A percentile compares a stretch with the other conserved stretches of the same genome.
These are phyloP conservation scores for Holacanthella duospinosa DNA, from an alignment of 2,888 invertebrate species.

Conservation along the genomic window DNA sequence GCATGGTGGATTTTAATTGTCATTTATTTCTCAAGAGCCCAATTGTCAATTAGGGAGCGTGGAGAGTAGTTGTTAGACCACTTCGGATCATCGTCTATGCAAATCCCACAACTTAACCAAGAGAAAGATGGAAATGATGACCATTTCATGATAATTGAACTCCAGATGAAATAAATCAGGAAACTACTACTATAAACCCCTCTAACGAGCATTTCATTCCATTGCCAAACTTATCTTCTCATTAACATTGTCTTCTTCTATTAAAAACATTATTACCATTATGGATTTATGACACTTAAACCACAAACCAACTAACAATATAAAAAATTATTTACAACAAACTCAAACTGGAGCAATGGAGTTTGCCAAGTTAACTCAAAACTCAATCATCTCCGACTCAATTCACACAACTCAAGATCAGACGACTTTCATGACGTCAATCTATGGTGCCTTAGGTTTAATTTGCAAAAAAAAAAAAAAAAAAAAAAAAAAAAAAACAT, in stretches of 20 bases:
- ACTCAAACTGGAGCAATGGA: background rate
- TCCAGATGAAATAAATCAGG: background rate
- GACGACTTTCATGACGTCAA: too few relatives aligned
- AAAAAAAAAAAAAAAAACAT: too few relatives aligned
- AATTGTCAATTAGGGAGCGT: too few relatives aligned
- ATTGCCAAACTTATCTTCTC: background rate
- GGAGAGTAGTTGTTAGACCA: background rate
- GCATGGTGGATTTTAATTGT: background rate
- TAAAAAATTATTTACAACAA: background rate
- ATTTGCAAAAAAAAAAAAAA: background rate
- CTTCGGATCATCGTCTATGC: background rate
- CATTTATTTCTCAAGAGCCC: too few relatives aligned
- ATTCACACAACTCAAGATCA: too few relatives aligned
- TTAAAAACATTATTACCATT: background rate
- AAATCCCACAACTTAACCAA: background rate
- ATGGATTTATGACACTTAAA: background rate
- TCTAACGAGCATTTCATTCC: constrained; percentile 1
- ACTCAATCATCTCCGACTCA: too few relatives aligned
- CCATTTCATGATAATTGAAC: background rate
- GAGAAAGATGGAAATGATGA: too few relatives aligned
- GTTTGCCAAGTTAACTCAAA: background rate
- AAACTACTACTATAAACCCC: too few relatives aligned
- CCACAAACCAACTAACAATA: background rate
- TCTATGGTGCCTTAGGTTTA: background rate
- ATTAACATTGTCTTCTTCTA: background rate